Percentiles rank a stretch among this genome's conserved stretches.
Evolutionary conservation across 1,140 invertebrate genomes (phyloP).

Genomic region (Platyscapa corneri): DNA sequence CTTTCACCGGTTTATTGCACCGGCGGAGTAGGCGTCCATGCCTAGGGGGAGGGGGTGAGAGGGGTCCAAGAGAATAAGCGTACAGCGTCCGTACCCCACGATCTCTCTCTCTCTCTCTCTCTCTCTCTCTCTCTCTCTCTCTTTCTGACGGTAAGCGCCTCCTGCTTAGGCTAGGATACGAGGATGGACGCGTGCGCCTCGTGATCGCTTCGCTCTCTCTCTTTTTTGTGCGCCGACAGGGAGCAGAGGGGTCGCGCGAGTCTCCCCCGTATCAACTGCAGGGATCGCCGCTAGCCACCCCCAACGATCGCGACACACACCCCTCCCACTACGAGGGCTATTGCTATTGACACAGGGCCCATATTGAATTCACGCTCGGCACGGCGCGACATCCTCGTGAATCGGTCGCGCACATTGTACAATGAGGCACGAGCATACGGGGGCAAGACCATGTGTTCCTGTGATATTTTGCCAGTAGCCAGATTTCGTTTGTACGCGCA

Average conservation of each 20-base stretch:
- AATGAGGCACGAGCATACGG: conserved; percentile 7
- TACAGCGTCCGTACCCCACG: conserved; percentile 18
- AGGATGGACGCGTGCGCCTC: conserved; percentile 36
- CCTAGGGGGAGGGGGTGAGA: conserved; percentile 30
- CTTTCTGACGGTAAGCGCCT: conserved; percentile 26
- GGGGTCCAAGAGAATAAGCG: conserved; percentile 7
- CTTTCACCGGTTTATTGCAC: conserved; percentile 65
- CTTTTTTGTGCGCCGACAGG: background rate
- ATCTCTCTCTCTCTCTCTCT: background rate
- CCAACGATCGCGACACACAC: conserved; percentile 57
- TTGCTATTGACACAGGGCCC: conserved; percentile 67
- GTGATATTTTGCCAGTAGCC: background rate
- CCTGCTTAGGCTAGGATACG: conserved; percentile 16
- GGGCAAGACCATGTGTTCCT: conserved; percentile 51
- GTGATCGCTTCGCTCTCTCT: conserved; percentile 11
- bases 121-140: conserved; percentile 18
- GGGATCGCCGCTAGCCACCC: conserved; percentile 60
- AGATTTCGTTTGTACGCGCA: conserved; percentile 3
- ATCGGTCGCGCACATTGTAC: background rate
- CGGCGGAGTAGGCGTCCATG: conserved; percentile 43
- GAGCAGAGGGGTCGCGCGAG: conserved; percentile 18
- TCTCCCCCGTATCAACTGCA: conserved; percentile 64
- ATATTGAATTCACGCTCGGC: conserved; percentile 58
- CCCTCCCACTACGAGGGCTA: conserved; percentile 70
- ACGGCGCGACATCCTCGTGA: conserved; percentile 51